Percentiles rank a stretch among this genome's conserved stretches.
Evolutionary conservation across 2,797 vertebrate genomes (phyloP).

Genomic region (Champsocephalus gunnari): DNA sequence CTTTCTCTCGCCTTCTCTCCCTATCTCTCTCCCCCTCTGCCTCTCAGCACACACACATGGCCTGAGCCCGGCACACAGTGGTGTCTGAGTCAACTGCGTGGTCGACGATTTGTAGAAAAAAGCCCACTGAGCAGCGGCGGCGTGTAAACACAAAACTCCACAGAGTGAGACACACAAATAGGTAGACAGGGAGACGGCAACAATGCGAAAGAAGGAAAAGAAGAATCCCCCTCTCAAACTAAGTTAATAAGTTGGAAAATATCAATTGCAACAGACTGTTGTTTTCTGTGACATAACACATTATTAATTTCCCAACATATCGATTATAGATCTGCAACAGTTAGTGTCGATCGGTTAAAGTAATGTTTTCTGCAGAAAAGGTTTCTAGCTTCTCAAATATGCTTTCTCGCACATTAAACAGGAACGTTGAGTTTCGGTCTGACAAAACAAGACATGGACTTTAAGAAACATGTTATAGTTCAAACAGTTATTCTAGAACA

Average conservation of each 20-base stretch:
- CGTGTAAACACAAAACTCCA: slow-evolving; percentile 44
- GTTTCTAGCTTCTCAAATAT: too few species aligned
- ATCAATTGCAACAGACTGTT: neutral
- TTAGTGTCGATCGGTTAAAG: too few species aligned
- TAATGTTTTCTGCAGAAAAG: too few species aligned
- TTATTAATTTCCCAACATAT: neutral
- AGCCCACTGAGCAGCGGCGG: slow-evolving; percentile 24
- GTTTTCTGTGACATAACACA: neutral
- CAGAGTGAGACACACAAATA: neutral
- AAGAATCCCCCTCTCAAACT: neutral
- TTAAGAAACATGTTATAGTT: too few species aligned
- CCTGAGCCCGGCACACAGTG: slow-evolving; percentile 25
- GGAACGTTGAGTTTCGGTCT: too few species aligned
- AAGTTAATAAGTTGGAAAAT: neutral
- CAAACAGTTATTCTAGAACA: too few species aligned
- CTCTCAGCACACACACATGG: slow-evolving; percentile 27
- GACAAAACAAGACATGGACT: too few species aligned
- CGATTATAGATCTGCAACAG: neutral
- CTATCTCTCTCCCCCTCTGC: slow-evolving; percentile 15
- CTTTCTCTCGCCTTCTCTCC: slow-evolving; percentile 6
- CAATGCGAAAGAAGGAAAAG: neutral
- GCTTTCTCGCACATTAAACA: too few species aligned
- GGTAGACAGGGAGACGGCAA: neutral
- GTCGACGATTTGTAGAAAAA: slow-evolving; percentile 39
- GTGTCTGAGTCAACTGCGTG: slow-evolving; percentile 56